Conservation (phyloP, 2,113 vertebrate species). For the Rynchops niger region DNA sequence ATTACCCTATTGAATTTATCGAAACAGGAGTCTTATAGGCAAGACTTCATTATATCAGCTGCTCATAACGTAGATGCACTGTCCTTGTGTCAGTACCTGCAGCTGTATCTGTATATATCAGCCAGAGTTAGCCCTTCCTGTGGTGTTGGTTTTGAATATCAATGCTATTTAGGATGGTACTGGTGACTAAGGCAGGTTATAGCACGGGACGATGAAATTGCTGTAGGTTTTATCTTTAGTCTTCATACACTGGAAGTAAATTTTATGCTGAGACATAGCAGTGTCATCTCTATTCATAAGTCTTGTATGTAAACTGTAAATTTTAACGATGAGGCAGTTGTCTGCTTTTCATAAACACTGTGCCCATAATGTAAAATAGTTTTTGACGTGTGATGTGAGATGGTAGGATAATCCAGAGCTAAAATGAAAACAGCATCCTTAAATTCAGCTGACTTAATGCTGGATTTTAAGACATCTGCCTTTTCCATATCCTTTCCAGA, state of each 20-base stretch:
- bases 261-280: background rate
- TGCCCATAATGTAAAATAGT: background rate
- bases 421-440: background rate
- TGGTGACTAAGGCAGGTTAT: background rate
- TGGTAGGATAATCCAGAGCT: constrained; percentile 15
- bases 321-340: background rate
- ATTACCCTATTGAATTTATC: background rate
- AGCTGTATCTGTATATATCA: background rate
- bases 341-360: background rate
- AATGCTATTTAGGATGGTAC: background rate
- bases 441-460: background rate
- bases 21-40: background rate
- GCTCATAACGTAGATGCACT: background rate
- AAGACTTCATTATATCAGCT: background rate
- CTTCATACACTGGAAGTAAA: background rate
- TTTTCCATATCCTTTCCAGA: constrained; percentile 10
- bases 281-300: background rate
- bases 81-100: background rate
- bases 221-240: background rate
- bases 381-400: background rate
- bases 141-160: background rate
- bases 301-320: background rate
- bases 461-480: constrained; percentile 33
- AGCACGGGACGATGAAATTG: background rate
- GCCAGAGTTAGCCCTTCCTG: background rate